These are phyloP conservation scores for Eidolon helvum DNA, from an alignment of 2,113 vertebrate genomes.

Conservation along the genomic window DNA sequence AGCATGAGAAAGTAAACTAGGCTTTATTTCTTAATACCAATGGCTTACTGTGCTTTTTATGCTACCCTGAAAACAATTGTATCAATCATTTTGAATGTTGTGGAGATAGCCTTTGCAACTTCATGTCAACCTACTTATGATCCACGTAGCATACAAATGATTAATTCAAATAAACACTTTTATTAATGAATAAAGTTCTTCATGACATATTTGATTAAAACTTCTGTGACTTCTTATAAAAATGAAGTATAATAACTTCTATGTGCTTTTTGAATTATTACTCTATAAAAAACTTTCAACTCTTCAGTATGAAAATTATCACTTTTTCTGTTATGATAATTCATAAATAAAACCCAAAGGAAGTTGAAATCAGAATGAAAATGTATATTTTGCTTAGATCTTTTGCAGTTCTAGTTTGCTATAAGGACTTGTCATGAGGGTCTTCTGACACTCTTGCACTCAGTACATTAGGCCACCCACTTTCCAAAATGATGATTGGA, in stretches of 20 bases:
- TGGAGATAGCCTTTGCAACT: background rate
- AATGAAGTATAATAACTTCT: background rate
- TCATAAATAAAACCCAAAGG: background rate
- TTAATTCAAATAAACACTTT: background rate
- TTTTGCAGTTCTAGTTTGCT: background rate
- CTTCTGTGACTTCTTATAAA: background rate
- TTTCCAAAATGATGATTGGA: background rate
- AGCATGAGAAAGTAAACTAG: background rate
- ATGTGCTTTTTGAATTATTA: background rate
- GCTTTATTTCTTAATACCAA: background rate
- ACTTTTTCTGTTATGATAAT: background rate
- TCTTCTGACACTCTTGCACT: background rate
- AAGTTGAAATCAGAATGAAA: background rate
- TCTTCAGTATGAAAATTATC: background rate
- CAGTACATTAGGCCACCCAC: background rate
- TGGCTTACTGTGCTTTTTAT: background rate
- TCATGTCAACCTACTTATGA: background rate
- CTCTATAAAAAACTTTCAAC: background rate
- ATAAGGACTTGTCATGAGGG: background rate
- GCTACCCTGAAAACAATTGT: background rate
- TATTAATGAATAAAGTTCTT: background rate
- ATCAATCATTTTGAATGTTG: background rate
- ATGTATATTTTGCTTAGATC: background rate
- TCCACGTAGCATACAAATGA: background rate
- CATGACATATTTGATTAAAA: background rate